Evolutionary conservation across 2,113 vertebrate species (phyloP).

Genomic region (Mastomys natalensis): DNA sequence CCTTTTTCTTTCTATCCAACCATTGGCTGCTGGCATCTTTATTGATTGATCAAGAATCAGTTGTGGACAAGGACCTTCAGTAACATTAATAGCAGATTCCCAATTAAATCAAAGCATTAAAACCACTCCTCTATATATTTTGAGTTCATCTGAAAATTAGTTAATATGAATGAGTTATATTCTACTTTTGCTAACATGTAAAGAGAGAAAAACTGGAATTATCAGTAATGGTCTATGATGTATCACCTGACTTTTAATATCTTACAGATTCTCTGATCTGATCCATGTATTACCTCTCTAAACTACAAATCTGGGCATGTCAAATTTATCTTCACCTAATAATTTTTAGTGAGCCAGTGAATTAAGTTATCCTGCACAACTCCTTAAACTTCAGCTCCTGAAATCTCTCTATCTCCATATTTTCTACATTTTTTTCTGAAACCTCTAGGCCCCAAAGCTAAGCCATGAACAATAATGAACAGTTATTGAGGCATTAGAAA

Average conservation of each 20-base stretch:
- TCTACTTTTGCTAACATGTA: not conserved
- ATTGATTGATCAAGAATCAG: too few species aligned
- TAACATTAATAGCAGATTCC: too few species aligned
- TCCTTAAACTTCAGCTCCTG: too few species aligned
- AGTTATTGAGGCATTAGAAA: too few species aligned
- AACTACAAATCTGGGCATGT: not conserved
- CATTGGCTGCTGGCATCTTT: too few species aligned
- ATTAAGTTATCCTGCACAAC: not conserved
- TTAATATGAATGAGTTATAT: not conserved
- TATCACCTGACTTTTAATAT: not conserved
- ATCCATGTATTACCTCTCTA: not conserved
- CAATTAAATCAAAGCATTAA: too few species aligned
- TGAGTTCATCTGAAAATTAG: not conserved
- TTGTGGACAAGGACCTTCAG: too few species aligned
- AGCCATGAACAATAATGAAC: not conserved
- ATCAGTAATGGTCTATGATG: not conserved
- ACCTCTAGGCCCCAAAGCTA: not conserved
- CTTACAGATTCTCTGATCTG: not conserved
- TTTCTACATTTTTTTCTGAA: not conserved
- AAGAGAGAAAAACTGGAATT: not conserved
- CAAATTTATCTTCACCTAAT: not conserved
- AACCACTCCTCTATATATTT: not conserved
- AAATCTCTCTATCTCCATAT: not conserved
- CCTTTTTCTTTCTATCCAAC: too few species aligned
- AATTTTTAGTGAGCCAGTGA: too few species aligned